These are phyloP conservation scores for Procambarus virginalis DNA, from an alignment of 1,140 invertebrate species.

Conservation along the genomic window DNA sequence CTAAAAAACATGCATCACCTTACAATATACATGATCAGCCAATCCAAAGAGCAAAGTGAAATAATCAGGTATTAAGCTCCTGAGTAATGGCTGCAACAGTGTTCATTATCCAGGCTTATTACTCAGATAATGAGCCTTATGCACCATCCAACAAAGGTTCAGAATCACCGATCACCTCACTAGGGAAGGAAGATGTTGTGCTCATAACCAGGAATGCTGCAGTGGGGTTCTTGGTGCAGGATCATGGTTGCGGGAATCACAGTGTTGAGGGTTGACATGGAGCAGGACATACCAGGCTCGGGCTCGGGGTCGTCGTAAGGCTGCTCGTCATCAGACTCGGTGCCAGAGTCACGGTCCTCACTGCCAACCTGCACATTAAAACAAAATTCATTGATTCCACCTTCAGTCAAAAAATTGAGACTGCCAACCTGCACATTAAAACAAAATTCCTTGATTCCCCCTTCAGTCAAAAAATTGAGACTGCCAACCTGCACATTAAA, in stretches of 20 bases:
- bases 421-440: too few species aligned
- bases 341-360: slow-evolving; percentile 70
- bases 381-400: too few species aligned
- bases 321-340: slow-evolving; percentile 70
- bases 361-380: slow-evolving; percentile 49
- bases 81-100: slow-evolving; percentile 31
- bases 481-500: too few species aligned
- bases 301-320: slow-evolving; percentile 68
- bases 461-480: too few species aligned
- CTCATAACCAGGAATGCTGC: slow-evolving; percentile 41
- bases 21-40: slow-evolving; percentile 35
- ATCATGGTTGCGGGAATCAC: slow-evolving; percentile 33
- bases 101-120: slow-evolving; percentile 34
- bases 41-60: slow-evolving; percentile 26
- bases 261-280: slow-evolving; percentile 18
- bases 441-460: too few species aligned
- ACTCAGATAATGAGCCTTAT: slow-evolving; percentile 26
- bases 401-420: too few species aligned
- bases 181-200: slow-evolving; percentile 40
- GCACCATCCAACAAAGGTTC: slow-evolving; percentile 45
- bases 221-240: slow-evolving; percentile 16
- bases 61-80: slow-evolving; percentile 45
- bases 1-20: slow-evolving; percentile 41
- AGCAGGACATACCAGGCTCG: slow-evolving; percentile 26
- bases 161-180: slow-evolving; percentile 49